phyloP scores from a whole-genome alignment of 2,888 invertebrate species.

The Eupithecia centaureata region DNA sequence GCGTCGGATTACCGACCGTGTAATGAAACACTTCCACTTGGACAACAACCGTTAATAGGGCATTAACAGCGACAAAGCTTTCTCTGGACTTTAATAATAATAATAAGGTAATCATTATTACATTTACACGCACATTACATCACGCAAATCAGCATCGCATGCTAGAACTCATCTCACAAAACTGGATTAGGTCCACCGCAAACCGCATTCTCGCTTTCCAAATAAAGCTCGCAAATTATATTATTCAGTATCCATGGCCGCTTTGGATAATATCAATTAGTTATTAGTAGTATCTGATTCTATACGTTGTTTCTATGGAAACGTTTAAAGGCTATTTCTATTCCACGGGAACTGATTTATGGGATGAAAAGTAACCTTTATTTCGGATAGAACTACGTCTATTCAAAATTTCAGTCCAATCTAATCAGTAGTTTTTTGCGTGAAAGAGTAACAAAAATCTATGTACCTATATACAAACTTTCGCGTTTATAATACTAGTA shows the following conservation, averaged over 20 bases:
- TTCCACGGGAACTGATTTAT: too few species aligned
- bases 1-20: constrained; percentile 71
- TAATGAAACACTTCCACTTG: constrained; percentile 81
- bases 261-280: constrained; percentile 61
- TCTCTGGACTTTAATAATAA: constrained; percentile 61
- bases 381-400: too few species aligned
- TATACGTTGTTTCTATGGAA: too few species aligned
- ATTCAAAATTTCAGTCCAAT: too few species aligned
- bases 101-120: constrained; percentile 59
- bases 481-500: too few species aligned
- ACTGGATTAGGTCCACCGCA: constrained; percentile 46
- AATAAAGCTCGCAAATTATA: constrained; percentile 50
- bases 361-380: too few species aligned
- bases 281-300: too few species aligned
- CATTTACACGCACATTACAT: constrained; percentile 32
- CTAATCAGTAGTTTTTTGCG: too few species aligned
- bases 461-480: too few species aligned
- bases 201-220: constrained; percentile 59
- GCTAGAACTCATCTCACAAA: constrained; percentile 37
- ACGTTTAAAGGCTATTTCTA: too few species aligned
- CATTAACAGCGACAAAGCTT: constrained; percentile 71
- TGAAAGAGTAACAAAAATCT: too few species aligned
- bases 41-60: constrained; percentile 76
- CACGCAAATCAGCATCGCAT: constrained; percentile 44
- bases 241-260: constrained; percentile 47